Evolutionary conservation across 2,797 vertebrate species (phyloP).

Genomic region (Microctenopoma lineatum): DNA sequence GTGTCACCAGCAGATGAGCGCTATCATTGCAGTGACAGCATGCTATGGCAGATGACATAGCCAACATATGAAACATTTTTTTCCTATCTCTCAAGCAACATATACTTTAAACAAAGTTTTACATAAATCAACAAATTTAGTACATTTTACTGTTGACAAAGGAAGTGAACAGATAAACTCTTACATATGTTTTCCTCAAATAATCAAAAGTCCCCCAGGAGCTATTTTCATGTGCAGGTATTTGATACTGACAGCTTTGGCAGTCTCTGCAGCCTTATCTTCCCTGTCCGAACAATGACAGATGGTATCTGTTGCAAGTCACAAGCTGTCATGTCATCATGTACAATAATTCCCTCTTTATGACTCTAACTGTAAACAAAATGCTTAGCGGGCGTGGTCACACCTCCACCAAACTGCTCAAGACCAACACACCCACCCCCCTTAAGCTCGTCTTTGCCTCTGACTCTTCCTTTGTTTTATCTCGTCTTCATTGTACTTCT

Average conservation of each 20-base stretch:
- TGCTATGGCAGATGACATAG: constrained; percentile 43
- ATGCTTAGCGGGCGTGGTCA: constrained; percentile 27
- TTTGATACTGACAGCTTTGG: constrained; percentile 47
- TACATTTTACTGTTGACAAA: background rate
- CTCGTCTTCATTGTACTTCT: background rate
- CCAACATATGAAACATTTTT: constrained; percentile 48
- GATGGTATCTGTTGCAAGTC: constrained; percentile 57
- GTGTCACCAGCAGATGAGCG: constrained; percentile 38
- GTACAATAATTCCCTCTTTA: constrained; percentile 24
- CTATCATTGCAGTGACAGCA: constrained; percentile 34
- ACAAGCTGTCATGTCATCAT: constrained; percentile 33
- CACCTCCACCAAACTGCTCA: constrained; percentile 7
- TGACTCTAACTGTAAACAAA: constrained; percentile 45
- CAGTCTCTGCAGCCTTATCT: constrained; percentile 45
- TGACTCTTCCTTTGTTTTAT: constrained; percentile 32
- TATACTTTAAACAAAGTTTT: background rate
- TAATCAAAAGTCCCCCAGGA: background rate
- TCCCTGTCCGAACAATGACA: constrained; percentile 46
- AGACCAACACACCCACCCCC: constrained; percentile 18
- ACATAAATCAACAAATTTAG: too few relatives aligned
- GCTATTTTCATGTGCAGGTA: constrained; percentile 22
- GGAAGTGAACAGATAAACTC: background rate
- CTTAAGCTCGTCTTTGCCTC: constrained; percentile 25
- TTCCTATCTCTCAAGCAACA: constrained; percentile 43
- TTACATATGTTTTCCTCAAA: background rate